A percentile compares a stretch with the other conserved stretches of the same genome.
phyloP scores from a whole-genome alignment of 2,888 invertebrate genomes.

The Oxycera nigricornis region DNA sequence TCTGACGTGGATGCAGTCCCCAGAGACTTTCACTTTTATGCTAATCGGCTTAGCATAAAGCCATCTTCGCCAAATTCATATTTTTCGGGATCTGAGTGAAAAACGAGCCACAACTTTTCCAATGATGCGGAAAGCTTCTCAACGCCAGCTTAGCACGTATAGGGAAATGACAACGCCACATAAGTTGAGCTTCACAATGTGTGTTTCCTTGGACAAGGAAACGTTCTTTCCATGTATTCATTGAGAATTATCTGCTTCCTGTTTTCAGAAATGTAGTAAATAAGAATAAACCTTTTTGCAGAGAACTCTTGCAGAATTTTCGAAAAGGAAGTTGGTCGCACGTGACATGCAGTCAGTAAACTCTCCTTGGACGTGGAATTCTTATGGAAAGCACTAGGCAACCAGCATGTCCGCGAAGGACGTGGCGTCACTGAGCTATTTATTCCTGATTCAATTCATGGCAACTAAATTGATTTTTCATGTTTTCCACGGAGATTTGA shows the following conservation, averaged over 20 bases:
- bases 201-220: no score
- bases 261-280: no score
- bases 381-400: neutral
- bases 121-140: no score
- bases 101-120: neutral
- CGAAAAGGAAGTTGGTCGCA: neutral
- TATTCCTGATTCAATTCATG: conserved; percentile 10
- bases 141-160: no score
- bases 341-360: neutral
- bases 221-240: no score
- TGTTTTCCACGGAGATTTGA: conserved; percentile 27
- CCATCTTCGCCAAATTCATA: neutral
- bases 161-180: no score
- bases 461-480: conserved; percentile 34
- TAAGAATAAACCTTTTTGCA: neutral
- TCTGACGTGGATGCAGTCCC: neutral
- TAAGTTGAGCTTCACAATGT: no score
- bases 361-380: neutral
- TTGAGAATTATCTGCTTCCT: no score
- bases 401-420: neutral
- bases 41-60: conserved; percentile 23
- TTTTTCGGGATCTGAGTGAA: no score
- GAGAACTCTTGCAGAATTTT: neutral
- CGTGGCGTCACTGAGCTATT: neutral
- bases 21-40: conserved; percentile 1